A percentile compares a stretch with the other conserved stretches of the same genome.
Conservation (phyloP, 2,113 vertebrate genomes). For the Mesoclemmys tuberculata region DNA sequence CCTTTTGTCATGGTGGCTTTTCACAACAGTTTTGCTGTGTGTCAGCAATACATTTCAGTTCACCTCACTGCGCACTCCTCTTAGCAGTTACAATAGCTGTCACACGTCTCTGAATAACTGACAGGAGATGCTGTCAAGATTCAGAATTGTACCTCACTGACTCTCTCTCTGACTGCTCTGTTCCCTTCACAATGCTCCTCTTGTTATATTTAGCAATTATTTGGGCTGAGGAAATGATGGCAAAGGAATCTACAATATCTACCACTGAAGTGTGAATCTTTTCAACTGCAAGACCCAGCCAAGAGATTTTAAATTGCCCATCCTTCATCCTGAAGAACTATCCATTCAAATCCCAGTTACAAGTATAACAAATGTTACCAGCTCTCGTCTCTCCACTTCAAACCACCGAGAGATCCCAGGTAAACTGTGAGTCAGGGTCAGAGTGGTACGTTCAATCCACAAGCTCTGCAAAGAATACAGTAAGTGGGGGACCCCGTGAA, state of each 20-base stretch:
- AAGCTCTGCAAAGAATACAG: constrained; percentile 86
- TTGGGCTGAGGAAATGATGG: background rate
- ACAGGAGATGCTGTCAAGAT: background rate
- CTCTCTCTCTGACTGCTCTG: background rate
- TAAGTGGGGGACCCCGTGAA: background rate
- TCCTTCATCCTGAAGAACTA: background rate
- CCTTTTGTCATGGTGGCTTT: background rate
- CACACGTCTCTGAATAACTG: background rate
- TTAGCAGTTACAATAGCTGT: background rate
- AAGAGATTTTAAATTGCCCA: background rate
- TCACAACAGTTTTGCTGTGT: constrained; percentile 3
- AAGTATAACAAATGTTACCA: constrained; percentile 82
- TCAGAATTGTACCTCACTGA: background rate
- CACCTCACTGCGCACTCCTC: background rate
- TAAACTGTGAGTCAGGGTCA: constrained; percentile 94
- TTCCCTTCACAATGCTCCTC: background rate
- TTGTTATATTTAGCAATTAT: constrained; percentile 1
- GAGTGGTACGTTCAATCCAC: constrained; percentile 97
- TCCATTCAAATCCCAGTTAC: background rate
- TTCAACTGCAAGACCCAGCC: constrained; percentile 7
- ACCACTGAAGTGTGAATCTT: background rate
- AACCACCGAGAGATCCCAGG: constrained; percentile 99
- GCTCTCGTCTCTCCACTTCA: constrained; percentile 96
- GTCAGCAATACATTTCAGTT: background rate
- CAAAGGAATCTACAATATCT: background rate